A percentile compares a stretch with the other conserved stretches of the same genome.
phyloP scores from a whole-genome alignment of 23 tunicate species.

The Corella eumyota region DNA sequence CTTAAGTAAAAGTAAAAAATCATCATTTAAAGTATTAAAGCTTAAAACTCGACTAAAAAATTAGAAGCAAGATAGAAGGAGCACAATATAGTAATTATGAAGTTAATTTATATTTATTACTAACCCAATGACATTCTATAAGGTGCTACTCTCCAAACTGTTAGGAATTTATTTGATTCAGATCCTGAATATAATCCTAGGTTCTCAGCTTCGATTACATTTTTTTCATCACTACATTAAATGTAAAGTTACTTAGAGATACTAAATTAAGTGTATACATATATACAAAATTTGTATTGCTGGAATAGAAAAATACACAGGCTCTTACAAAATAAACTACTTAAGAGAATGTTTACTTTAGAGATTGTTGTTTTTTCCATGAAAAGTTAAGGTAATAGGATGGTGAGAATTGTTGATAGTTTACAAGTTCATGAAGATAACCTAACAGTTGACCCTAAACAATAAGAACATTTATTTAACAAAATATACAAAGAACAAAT shows the following conservation, averaged over 20 bases:
- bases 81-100: no score
- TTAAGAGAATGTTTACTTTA: not conserved
- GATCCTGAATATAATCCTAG: no score
- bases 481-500: not conserved
- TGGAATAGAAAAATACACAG: no score
- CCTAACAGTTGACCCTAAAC: constrained; percentile 34
- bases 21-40: no score
- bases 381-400: constrained; percentile 34
- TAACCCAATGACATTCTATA: constrained; percentile 46
- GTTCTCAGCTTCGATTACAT: constrained; percentile 6
- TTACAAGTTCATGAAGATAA: constrained; percentile 33
- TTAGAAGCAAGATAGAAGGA: not conserved
- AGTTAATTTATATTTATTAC: no score
- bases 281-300: no score
- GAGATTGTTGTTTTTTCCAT: constrained; percentile 2
- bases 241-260: not conserved
- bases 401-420: constrained; percentile 47
- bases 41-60: not conserved
- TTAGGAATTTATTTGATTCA: no score
- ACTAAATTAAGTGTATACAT: no score
- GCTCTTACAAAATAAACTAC: no score
- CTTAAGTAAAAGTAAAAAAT: no score
- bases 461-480: not conserved
- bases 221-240: not conserved
- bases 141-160: constrained; percentile 71